These are phyloP conservation scores for Sarcophaga carnaria DNA, from an alignment of 2,888 invertebrate genomes.

Conservation along the genomic window DNA sequence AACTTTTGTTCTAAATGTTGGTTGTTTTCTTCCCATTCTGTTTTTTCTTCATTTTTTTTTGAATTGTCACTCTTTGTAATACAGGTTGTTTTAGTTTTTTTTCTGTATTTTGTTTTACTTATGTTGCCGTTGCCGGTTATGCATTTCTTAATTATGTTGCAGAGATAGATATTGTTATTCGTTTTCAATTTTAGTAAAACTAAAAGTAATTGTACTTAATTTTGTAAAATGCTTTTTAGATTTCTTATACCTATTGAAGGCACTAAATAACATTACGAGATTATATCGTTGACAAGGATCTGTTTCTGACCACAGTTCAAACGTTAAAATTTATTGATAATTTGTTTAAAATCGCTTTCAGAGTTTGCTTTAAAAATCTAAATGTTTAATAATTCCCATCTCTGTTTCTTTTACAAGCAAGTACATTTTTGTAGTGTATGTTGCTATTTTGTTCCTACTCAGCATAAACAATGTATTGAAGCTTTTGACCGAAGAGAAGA, in stretches of 20 bases:
- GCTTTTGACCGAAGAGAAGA: background rate
- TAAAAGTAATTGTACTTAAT: no score
- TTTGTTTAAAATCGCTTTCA: no score
- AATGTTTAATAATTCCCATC: background rate
- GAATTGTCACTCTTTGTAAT: background rate
- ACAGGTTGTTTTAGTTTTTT: background rate
- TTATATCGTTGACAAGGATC: no score
- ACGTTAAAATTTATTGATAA: no score
- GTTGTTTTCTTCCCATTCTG: constrained; percentile 12
- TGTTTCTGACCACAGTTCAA: no score
- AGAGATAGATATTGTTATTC: background rate
- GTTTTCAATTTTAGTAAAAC: background rate
- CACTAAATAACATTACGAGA: no score
- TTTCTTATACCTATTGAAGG: no score
- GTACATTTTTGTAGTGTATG: background rate
- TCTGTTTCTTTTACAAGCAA: background rate
- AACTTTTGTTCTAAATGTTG: constrained; percentile 18
- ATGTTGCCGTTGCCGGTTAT: background rate
- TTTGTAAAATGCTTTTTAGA: no score
- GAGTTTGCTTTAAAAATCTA: background rate
- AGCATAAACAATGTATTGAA: background rate
- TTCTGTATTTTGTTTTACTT: background rate
- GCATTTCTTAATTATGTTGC: background rate
- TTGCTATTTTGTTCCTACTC: background rate
- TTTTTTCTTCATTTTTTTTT: background rate